Evolutionary conservation across 2,888 invertebrate species (phyloP), one percentile per base, ranked within the genome.

Genomic region (Spilosoma lubricipeda): DNA sequence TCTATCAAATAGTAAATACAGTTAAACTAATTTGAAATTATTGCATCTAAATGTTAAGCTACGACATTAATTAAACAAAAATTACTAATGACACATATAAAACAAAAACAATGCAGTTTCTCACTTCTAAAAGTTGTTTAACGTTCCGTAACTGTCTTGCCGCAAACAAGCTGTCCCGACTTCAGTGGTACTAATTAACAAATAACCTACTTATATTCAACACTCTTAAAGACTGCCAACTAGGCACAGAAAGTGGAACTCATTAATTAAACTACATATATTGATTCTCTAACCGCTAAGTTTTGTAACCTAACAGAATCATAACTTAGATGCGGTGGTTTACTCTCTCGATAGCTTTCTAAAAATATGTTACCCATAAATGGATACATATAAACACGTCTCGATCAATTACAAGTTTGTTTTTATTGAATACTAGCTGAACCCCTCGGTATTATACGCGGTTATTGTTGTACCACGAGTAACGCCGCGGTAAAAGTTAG

Each of bases 121-220:
- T 63, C 75, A 81, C 71, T 78, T 75, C 75, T 20, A 66, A 27
- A 75, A 75, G 73, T 42, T 52, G 23, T 68, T 83, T 70, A 70
- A 80, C 39, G 68, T 73, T 45, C 30, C 9, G 66, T 59, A 71
- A 36, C 59, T 67, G 67, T 72, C 39, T 23, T 72, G 73, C 70
- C 78, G 70, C 72, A 70, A 77, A 72, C 36, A 74, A 56, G 63
- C 71, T 68, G 71, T 74, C 67, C 69, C 74, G 48, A 48, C 67
- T 77, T 83, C 80, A 85, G 82, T 86, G 81, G 71, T 48, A 66
- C 72, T 77, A 81, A 84, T 86, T 84, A 84, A 80, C 80, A 83
- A 82, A 78, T 77, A 82, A 45, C 45, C 45, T 45, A 79, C 70
- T 59, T 65, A 70, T 77, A 74, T 78, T 72, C 67, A 74, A 74